Evolutionary conservation across 2,888 invertebrate genomes (phyloP), one percentile per base, ranked within the genome.

Genomic region (Trisateles emortualis): DNA sequence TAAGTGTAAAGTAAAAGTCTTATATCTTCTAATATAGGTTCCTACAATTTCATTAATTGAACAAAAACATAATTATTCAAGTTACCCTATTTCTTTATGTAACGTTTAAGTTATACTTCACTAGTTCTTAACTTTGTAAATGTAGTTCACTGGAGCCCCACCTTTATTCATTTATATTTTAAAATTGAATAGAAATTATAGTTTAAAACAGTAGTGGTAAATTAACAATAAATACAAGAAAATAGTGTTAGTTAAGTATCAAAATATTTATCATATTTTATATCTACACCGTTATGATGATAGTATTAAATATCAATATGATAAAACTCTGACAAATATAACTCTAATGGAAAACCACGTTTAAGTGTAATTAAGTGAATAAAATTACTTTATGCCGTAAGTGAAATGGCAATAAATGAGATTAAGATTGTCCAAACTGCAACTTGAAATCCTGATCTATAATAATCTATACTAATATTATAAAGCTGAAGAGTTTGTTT

Each of bases 301-400:
- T 24, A 19, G 30, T 5, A 48, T 54, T 41, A 42, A 53, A 47
- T 26, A 24, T 10, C 8, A 45, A 49, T 44, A 24, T 29, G 3
- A 35, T 35, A 41, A 35, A 19, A 22, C 16, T 22, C 2, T 19
- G 9, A 33, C 33, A 9, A 11, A 10, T n/a, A 19, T 38, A 2
- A 19, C 4, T 13, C 13, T 33, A 3, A 10, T 16, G 10, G 1
- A 6, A 10, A 29, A 10, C 9, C 9, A 10, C 10, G n/a, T n/a
- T 29, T 29, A n/a, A 29, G 3, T 32, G 13, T 24, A 3, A 3
- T n/a, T n/a, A n/a, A 26, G 26, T 26, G 4, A 8, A 26, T 6
- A 8, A n/a, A n/a, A n/a, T n/a, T n/a, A n/a, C n/a, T n/a, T n/a
- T n/a, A n/a, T n/a, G n/a, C n/a, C n/a, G n/a, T n/a, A 5, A 19